phyloP scores from a whole-genome alignment of 2,888 invertebrate genomes.

The Cryptocheilus praepositus region DNA sequence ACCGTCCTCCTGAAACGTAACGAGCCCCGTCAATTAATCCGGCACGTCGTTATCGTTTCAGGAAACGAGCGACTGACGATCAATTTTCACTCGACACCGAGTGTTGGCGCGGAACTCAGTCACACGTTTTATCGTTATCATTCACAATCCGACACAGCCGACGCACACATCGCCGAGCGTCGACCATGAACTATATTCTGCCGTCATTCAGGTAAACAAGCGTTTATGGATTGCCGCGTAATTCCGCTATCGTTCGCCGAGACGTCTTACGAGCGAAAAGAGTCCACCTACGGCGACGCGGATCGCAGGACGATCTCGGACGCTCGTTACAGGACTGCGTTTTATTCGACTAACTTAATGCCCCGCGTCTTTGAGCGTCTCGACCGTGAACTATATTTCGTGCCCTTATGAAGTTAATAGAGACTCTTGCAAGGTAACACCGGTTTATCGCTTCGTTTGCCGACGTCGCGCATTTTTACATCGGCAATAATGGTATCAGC shows the following conservation, averaged over 20 bases:
- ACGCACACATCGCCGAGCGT: constrained; percentile 1
- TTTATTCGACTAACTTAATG: no score
- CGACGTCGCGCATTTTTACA: constrained; percentile 16
- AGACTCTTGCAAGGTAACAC: constrained; percentile 27
- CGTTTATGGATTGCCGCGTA: no score
- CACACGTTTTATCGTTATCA: constrained; percentile 6
- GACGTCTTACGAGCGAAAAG: no score
- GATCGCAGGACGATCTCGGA: no score
- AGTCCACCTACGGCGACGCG: no score
- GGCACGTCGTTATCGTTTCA: no score
- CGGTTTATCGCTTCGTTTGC: constrained; percentile 5
- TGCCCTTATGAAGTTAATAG: constrained; percentile 26
- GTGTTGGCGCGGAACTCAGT: constrained; percentile 5
- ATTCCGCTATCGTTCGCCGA: no score
- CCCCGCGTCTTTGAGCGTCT: constrained; percentile 1
- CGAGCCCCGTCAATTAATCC: no score
- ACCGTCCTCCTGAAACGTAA: no score
- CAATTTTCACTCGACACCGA: no score
- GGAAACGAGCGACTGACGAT: no score
- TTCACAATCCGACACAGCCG: neutral
- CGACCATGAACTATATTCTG: constrained; percentile 46
- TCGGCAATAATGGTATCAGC: constrained; percentile 22
- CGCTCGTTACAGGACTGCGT: no score
- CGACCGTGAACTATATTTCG: constrained; percentile 39
- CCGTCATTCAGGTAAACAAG: constrained; percentile 27